Evolutionary conservation across 2,113 vertebrate species (phyloP).

Genomic region (Caretta caretta): DNA sequence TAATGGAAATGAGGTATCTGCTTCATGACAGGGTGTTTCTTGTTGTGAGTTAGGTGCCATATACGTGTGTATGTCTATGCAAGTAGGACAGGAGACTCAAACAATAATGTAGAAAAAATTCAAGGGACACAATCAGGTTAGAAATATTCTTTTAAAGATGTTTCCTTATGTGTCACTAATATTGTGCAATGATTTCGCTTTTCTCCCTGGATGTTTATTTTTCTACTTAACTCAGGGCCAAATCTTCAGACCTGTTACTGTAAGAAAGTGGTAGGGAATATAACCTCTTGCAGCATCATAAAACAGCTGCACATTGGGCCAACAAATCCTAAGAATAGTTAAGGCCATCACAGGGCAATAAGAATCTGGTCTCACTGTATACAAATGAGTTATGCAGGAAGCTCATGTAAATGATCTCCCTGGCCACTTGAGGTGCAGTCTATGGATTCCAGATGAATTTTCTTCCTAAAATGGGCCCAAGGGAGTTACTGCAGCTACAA

Average conservation of each 20-base stretch:
- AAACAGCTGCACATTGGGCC: neutral
- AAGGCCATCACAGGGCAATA: neutral
- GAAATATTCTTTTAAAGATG: slow-evolving; percentile 45
- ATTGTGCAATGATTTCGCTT: neutral
- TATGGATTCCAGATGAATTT: neutral
- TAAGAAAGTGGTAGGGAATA: neutral
- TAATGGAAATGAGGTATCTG: neutral
- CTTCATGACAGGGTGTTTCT: slow-evolving; percentile 7
- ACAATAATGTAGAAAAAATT: slow-evolving; percentile 43
- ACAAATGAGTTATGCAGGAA: neutral
- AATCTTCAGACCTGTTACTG: slow-evolving; percentile 14
- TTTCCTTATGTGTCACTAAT: slow-evolving; percentile 16
- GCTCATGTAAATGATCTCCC: neutral
- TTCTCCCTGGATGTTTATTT: neutral
- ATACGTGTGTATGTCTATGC: neutral
- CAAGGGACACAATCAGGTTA: neutral
- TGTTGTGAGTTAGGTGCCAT: neutral
- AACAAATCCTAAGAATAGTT: neutral
- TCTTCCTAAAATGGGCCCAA: slow-evolving; percentile 18
- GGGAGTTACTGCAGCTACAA: neutral
- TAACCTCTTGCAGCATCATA: slow-evolving; percentile 7
- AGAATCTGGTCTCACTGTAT: neutral
- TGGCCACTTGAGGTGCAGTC: neutral
- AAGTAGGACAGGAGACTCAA: neutral
- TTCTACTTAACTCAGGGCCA: neutral